Evolutionary conservation across 2,797 vertebrate genomes (phyloP).

Genomic region (Coccyzus lansbergi): DNA sequence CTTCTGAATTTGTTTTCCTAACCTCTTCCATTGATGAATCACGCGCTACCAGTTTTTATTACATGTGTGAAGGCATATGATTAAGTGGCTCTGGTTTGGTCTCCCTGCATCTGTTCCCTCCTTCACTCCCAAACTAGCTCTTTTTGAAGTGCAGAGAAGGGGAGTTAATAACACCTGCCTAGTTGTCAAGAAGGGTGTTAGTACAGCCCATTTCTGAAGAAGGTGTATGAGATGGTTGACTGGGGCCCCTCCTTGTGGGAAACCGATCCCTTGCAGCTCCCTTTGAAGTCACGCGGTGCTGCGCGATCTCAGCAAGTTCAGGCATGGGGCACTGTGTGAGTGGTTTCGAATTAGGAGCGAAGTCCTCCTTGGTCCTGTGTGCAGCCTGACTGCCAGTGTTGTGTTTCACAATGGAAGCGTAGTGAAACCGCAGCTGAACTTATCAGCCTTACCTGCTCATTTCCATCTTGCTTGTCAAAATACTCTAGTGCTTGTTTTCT

Average conservation of each 20-base stretch:
- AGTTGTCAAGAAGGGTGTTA: neutral
- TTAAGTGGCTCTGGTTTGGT: conserved; percentile 25
- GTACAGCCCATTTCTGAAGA: neutral
- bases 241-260: conserved; percentile 42
- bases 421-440: neutral
- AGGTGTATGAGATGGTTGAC: neutral
- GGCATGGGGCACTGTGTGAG: conserved; percentile 8
- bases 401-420: neutral
- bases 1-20: conserved; percentile 65
- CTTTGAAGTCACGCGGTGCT: conserved; percentile 7
- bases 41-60: conserved; percentile 69
- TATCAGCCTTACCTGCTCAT: neutral
- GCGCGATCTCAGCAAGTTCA: conserved; percentile 4
- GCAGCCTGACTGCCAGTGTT: neutral
- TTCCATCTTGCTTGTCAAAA: neutral
- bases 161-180: neutral
- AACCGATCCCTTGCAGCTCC: neutral
- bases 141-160: neutral
- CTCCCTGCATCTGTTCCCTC: neutral
- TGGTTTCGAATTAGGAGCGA: neutral
- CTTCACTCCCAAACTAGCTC: accelerated
- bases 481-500: neutral
- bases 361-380: neutral
- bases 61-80: conserved; percentile 14
- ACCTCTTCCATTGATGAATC: conserved; percentile 73